Conservation (phyloP, 2,888 invertebrate species). For the Mesoligia furuncula region DNA sequence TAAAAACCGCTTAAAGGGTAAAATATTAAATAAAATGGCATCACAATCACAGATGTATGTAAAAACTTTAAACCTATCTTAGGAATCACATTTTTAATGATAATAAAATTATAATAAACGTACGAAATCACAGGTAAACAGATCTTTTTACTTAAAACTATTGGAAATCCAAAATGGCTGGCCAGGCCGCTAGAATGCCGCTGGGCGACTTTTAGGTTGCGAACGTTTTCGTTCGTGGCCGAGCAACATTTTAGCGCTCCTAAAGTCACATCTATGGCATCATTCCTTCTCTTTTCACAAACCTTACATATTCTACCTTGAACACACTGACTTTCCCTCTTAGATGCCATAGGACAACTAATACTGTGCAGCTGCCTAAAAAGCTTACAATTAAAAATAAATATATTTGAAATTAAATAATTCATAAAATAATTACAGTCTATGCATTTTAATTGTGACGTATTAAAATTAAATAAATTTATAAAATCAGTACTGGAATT, state of each 20-base stretch:
- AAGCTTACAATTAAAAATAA: slow-evolving; percentile 74
- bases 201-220: slow-evolving; percentile 54
- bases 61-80: slow-evolving; percentile 80
- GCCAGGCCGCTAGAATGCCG: slow-evolving; percentile 52
- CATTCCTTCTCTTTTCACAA: neutral
- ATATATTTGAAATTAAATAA: slow-evolving; percentile 70
- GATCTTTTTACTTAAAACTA: slow-evolving; percentile 84
- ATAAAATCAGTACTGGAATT: slow-evolving; percentile 83
- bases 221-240: slow-evolving; percentile 34
- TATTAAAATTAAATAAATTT: slow-evolving; percentile 66
- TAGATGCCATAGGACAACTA: slow-evolving; percentile 73
- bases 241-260: slow-evolving; percentile 64
- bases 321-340: slow-evolving; percentile 37
- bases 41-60: slow-evolving; percentile 85
- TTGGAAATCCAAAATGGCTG: slow-evolving; percentile 72
- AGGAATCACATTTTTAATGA: slow-evolving; percentile 83
- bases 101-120: slow-evolving; percentile 77
- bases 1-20: slow-evolving; percentile 79
- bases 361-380: slow-evolving; percentile 75
- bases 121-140: slow-evolving; percentile 87
- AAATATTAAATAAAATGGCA: slow-evolving; percentile 81
- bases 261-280: slow-evolving; percentile 41
- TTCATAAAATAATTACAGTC: slow-evolving; percentile 73
- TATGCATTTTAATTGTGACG: slow-evolving; percentile 72
- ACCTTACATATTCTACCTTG: slow-evolving; percentile 66